A percentile compares a stretch with the other conserved stretches of the same genome.
Conservation (phyloP, 2,113 vertebrate genomes). For the Cisticola juncidis region DNA sequence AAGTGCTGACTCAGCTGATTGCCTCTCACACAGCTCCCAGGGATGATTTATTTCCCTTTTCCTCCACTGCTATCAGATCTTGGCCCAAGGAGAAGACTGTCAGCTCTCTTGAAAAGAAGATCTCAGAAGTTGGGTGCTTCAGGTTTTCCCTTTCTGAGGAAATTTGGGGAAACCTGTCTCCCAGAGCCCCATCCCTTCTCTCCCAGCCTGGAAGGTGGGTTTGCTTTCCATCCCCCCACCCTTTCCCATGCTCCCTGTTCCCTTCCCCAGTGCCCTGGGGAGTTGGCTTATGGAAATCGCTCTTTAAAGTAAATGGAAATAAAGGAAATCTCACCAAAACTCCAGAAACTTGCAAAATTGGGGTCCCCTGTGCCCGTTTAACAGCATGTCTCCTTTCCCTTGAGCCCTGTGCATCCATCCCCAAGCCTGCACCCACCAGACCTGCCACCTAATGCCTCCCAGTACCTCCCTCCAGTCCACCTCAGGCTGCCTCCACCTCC, state of each 20-base stretch:
- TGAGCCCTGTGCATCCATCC: background rate
- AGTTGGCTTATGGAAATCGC: background rate
- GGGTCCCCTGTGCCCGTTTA: background rate
- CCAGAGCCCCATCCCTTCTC: background rate
- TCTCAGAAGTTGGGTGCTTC: background rate
- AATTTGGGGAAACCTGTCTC: background rate
- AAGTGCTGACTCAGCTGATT: background rate
- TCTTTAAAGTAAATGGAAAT: background rate
- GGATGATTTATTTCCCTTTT: background rate
- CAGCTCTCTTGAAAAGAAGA: background rate
- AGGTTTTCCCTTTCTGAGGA: background rate
- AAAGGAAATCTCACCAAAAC: background rate
- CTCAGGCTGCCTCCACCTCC: background rate
- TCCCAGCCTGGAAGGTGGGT: background rate
- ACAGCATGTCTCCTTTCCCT: background rate
- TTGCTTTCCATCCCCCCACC: background rate
- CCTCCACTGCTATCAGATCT: background rate
- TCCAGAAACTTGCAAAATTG: background rate
- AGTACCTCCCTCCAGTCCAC: background rate
- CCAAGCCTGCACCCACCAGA: background rate
- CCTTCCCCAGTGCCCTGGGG: background rate
- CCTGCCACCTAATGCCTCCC: no score
- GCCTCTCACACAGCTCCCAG: background rate
- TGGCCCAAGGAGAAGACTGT: rapidly evolving
- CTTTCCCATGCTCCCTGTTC: background rate